These are phyloP conservation scores for Sebastes minor DNA, from an alignment of 2,797 vertebrate genomes.

Conservation along the genomic window DNA sequence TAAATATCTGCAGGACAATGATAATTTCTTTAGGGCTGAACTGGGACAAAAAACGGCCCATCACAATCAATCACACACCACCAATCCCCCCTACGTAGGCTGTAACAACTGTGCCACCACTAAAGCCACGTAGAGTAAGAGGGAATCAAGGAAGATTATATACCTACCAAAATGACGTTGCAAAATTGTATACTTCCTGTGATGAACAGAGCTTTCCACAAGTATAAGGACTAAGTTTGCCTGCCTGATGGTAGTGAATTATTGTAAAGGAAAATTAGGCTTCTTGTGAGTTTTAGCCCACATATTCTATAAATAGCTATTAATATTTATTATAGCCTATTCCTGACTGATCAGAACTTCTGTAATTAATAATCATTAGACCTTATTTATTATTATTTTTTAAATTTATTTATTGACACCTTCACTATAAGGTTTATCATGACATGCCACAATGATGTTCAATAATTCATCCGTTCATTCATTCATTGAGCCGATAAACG, in stretches of 20 bases:
- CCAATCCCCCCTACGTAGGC: too few relatives aligned
- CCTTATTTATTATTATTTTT: too few relatives aligned
- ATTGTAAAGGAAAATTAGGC: not conserved
- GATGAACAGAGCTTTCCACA: not conserved
- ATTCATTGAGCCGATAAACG: not conserved
- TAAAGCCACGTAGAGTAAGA: not conserved
- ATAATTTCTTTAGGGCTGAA: too few relatives aligned
- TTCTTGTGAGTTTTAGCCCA: not conserved
- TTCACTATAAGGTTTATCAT: not conserved
- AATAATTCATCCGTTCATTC: not conserved
- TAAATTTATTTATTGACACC: too few relatives aligned
- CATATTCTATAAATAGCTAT: too few relatives aligned
- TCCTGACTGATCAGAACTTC: too few relatives aligned
- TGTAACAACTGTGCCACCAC: too few relatives aligned
- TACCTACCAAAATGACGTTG: not conserved
- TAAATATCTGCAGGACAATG: not conserved
- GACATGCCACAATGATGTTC: not conserved
- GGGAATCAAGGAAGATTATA: fast-evolving
- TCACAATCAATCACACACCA: not conserved
- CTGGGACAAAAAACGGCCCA: too few relatives aligned
- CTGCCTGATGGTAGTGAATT: not conserved
- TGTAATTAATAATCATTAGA: too few relatives aligned
- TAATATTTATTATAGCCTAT: too few relatives aligned
- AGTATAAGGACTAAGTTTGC: not conserved
- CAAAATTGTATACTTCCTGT: too few relatives aligned